Base-by-base conservation (phyloP, 2,113 vertebrate species). In the Bufo gargarizans region DNA sequence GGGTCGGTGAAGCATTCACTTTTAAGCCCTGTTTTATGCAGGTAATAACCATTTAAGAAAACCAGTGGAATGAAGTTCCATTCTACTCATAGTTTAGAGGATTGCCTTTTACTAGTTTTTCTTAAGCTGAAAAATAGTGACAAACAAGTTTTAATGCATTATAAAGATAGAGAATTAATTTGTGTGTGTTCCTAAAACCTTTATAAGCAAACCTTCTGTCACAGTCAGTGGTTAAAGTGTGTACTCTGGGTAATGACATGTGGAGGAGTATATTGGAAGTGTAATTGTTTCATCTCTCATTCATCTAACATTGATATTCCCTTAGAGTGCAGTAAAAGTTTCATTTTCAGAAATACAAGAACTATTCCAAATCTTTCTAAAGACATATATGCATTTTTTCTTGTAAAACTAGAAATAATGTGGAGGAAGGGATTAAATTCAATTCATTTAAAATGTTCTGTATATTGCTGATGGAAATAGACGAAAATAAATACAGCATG, bases 241-340 rank as follows among this genome's bases (percentile, higher is more conserved):
- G 49, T 69, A 71, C 47, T 84, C 82, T 84, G 63, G 63, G 82
- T 71, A 84, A 84, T 69, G 82, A 84, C 82, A 84, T 84, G 82
- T 84, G 63, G 67, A 69, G 49, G 47, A 84, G 63, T 84, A 53
- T 84, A 71, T 84, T 84, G 63, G 49, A 69, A 84, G 22, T 84
- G 82, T 69, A 84, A 84, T 84, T 69, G 82, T 84, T 84, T 84
- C 82, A 84, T 84, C 69, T 83, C 59, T 83, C 61, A 83, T 83
- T 65, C 81, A 83, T 83, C 59, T 83, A 83, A 69, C 81, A 83
- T 83, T 83, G 81, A 83, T 83, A 83, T 83, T 83, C 81, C 81
- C 81, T 83, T 69, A 50, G 45, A 83, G 81, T 67, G 61, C 63
- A 67, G 81, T 83, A 67, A 83, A 83, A 83, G 81, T 83, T 83